Evolutionary conservation across 2,888 invertebrate species (phyloP), one percentile per base, ranked within the genome.

Genomic region (Entomobrya proxima): DNA sequence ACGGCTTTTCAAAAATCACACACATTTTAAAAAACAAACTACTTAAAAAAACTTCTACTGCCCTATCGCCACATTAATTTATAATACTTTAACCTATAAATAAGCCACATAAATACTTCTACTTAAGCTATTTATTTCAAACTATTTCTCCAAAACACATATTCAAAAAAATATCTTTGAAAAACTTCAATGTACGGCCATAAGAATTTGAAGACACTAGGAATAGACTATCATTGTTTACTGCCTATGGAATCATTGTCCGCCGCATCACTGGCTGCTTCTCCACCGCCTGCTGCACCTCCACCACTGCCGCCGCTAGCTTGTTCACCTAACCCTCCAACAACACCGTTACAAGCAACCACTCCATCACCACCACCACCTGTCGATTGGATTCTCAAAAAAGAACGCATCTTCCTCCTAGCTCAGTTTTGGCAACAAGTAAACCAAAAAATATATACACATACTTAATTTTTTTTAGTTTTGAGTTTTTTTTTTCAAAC

Each of bases 361-460:
- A 79, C 85, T 67, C 85, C 89, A 37, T 80, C 77, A 69, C 64
- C 80, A 86, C 87, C 89, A 89, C 89, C 87, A 88, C 88, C 96
- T 92, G 96, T 97, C 97, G 97, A 97, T 94, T 97, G 97, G 97
- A 95, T 97, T 93, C 97, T 97, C 94, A 97, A 97, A 95, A 97
- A 97, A 94, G 97, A 97, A 94, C 94, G 96, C 93, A 96, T 97
- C 94, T 97, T 96, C 94, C 94, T 97, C 92, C 94, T 97, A 92
- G 96, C 96, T 92, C 97, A 97, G 93, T 97, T 97, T 94, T 97
- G 97, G 97, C 97, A 97, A 96, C 97, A 97, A 96, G 97, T 97
- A 94, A 94, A 95, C 52, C 18, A 69, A 79, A 78, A 75, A 47
- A 27, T 27, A 35, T 64, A 74, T 75, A 55, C 55, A 75, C 37